Evolutionary conservation across 35 echinoderm and acorn worm species (phyloP).

Genomic region (Amphiura filiformis): DNA sequence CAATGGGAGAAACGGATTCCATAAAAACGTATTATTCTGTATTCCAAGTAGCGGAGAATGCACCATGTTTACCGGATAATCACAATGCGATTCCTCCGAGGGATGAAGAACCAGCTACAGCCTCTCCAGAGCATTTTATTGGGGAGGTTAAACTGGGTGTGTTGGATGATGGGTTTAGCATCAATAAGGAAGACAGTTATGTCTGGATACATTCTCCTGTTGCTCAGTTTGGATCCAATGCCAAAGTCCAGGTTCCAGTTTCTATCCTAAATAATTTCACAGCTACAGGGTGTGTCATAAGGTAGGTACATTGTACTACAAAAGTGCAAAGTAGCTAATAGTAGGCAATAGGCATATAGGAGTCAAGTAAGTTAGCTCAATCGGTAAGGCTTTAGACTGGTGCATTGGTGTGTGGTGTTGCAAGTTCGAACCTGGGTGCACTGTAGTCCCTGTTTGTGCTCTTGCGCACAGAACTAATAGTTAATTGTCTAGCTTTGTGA

Average conservation of each 20-base stretch:
- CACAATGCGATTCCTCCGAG: background rate
- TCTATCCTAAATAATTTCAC: slow-evolving; percentile 30
- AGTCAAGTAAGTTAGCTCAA: too few species aligned
- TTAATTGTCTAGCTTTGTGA: too few species aligned
- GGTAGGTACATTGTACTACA: too few species aligned
- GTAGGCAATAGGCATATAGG: too few species aligned
- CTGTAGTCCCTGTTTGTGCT: too few species aligned
- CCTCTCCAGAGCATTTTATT: slow-evolving; percentile 3
- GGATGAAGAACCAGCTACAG: background rate
- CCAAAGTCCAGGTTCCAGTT: slow-evolving; percentile 12
- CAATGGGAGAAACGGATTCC: background rate
- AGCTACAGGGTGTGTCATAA: slow-evolving; percentile 24
- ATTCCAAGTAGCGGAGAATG: background rate
- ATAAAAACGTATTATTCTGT: background rate
- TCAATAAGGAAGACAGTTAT: slow-evolving; percentile 12
- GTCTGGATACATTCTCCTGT: slow-evolving; percentile 11
- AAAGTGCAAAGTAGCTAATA: too few species aligned
- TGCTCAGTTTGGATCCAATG: background rate
- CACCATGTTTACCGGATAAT: background rate
- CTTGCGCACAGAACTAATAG: too few species aligned
- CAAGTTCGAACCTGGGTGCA: too few species aligned
- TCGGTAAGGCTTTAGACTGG: too few species aligned
- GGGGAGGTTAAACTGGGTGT: background rate
- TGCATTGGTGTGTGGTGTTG: too few species aligned
- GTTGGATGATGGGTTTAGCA: background rate